Evolutionary conservation across 2,797 vertebrate genomes (phyloP), one percentile per base, ranked within the genome.

Genomic region (Melanotaenia boesemani): DNA sequence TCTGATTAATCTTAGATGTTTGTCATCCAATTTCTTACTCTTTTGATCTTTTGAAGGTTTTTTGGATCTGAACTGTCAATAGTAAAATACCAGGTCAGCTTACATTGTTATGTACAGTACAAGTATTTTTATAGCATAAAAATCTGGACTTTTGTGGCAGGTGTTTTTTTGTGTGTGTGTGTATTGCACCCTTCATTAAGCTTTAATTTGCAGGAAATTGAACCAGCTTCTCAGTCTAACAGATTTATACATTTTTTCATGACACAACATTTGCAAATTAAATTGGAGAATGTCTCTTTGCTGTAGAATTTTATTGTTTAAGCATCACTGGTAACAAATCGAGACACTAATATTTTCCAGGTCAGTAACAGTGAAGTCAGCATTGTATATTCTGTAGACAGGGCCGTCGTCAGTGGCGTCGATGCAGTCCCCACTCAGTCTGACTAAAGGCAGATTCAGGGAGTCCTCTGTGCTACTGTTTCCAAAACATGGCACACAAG

Each of bases 1-100:
- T 88, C 78, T 69, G 39, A 24, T 75, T 63, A 58, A 54, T 86
- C 37, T 72, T 81, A 36, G 66, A 79, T 72, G 34, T 74, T 79
- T 80, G 54, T 75, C 65, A 70, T 69, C 69, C 11, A 69, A 24
- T 78, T 80, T 72, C 2, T 63, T 52, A 55, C 46, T 76, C 32
- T 67, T 30, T 72, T 73, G 3, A 22, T 63, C 24, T 30, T 3
- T 11, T 37, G 0, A 48, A 48, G 54, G 13, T 46, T 24, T 72
- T 18, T 60, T 55, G 5, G 32, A 62, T 65, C 48, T 81, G 0
- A 48, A 66, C 48, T 30, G 48, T 63, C 32, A 61, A 46, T 32
- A 71, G 46, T 61, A 66, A 74, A 48, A 30, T 62, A 59, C 10
- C 11, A 55, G 41, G 44, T 66, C 18, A 0, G 15, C 60, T 79